Evolutionary conservation across 2,888 invertebrate genomes (phyloP), one percentile per base, ranked within the genome.

Genomic region (Hydrotaea diabolus): DNA sequence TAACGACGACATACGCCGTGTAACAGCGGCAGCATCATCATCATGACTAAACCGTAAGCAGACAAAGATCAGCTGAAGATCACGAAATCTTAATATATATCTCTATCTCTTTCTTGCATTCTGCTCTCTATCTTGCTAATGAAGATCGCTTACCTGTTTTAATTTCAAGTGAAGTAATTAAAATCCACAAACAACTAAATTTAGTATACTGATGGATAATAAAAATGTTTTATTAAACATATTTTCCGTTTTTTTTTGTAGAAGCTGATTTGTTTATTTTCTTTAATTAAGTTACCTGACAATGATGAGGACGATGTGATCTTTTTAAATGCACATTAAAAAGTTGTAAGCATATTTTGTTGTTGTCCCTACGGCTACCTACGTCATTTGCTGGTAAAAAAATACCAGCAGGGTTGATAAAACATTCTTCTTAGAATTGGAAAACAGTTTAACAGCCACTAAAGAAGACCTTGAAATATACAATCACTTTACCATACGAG

Each of bases 191-290:
- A 71, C 49, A 74, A 74, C 74, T 69, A 69, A 75, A 85, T 85
- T 85, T 82, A 76, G 19, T 73, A 78, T 43, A 21, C 17, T 39
- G 23, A 11, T 43, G 62, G 49, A 57, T 81, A 72, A 81, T 81
- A 85, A 79, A 84, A 79, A 79, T 79, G 78, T 76, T 79, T 85
- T 82, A 78, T 78, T 78, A 72, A 75, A 82, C 75, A 53, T 79
- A 57, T 13, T 49, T 77, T 57, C 19, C 11, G 69, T 15, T 26
- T 64, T 77, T 72, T 26, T 36, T 36, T 71, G 46, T 64, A 36
- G 46, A 43, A 77, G 21, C 43, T 31, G 59, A 17, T 71, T 55
- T 9, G 36, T 74, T 17, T 76, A 21, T 64, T 53, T 21, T 66
- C 13, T 75, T 21, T 85, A 85, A 82, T 82, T 85, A 82, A 85